Conservation (phyloP, 2,797 vertebrate species). For the Amniataba percoides region DNA sequence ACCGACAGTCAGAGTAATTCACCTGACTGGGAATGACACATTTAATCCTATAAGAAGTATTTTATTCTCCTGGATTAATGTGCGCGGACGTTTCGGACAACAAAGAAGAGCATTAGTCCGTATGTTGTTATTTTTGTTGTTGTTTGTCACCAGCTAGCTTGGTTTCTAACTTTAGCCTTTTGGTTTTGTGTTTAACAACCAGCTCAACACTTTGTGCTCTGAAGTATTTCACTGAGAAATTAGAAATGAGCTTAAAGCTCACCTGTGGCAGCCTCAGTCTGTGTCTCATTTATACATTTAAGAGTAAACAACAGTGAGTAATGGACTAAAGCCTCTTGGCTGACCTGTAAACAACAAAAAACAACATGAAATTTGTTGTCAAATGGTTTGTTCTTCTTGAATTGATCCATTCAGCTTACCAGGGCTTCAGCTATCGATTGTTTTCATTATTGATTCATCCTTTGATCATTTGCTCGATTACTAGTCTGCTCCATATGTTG, state of each 20-base stretch:
- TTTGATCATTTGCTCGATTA: too few relatives aligned
- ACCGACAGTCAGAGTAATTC: accelerated
- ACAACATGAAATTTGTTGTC: background rate
- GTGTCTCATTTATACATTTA: background rate
- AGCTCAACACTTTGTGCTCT: background rate
- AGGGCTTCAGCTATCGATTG: too few relatives aligned
- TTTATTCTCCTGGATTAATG: background rate
- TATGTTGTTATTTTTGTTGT: background rate
- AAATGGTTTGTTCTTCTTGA: background rate
- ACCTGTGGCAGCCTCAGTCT: background rate
- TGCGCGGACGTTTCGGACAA: background rate
- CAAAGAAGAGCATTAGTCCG: background rate
- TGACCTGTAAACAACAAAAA: too few relatives aligned
- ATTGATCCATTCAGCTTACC: background rate
- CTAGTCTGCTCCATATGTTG: too few relatives aligned
- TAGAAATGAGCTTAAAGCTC: accelerated
- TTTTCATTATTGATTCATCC: too few relatives aligned
- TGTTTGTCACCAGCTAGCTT: background rate
- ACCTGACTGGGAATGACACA: background rate
- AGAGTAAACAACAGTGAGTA: background rate
- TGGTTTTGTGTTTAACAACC: background rate
- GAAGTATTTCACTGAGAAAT: too few relatives aligned
- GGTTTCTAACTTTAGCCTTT: background rate
- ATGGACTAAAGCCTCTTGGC: too few relatives aligned
- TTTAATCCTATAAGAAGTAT: background rate